phyloP scores from a whole-genome alignment of 2,113 vertebrate species.

The Plectropomus leopardus region DNA sequence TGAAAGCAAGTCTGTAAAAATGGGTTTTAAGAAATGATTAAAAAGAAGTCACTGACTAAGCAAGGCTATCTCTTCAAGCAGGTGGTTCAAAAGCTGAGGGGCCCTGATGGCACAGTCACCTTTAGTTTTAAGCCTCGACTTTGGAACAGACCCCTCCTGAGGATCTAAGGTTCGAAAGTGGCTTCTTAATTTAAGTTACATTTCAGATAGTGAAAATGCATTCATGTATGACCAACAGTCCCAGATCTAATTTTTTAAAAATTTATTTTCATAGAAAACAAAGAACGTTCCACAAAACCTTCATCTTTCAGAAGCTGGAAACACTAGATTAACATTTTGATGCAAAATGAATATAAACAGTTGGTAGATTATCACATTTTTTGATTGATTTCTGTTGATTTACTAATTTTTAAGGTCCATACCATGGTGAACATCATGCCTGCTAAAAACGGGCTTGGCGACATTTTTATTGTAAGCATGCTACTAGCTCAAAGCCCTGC shows the following conservation, averaged over 20 bases:
- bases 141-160: too few relatives aligned
- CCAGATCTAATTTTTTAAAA: background rate
- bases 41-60: too few relatives aligned
- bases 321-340: background rate
- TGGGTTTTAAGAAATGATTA: too few relatives aligned
- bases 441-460: background rate
- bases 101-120: too few relatives aligned
- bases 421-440: background rate
- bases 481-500: background rate
- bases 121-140: too few relatives aligned
- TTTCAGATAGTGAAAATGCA: background rate
- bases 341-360: background rate
- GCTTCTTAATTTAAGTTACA: too few relatives aligned
- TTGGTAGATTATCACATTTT: background rate
- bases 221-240: background rate
- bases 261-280: background rate
- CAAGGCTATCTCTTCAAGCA: too few relatives aligned
- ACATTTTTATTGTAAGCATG: background rate
- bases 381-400: background rate
- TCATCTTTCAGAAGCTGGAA: background rate
- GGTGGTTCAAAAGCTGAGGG: too few relatives aligned
- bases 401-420: background rate
- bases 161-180: too few relatives aligned
- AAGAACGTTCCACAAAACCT: background rate
- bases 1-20: too few relatives aligned